These are phyloP conservation scores for Lochmaea capreae DNA, from an alignment of 2,888 invertebrate species.

Conservation along the genomic window DNA sequence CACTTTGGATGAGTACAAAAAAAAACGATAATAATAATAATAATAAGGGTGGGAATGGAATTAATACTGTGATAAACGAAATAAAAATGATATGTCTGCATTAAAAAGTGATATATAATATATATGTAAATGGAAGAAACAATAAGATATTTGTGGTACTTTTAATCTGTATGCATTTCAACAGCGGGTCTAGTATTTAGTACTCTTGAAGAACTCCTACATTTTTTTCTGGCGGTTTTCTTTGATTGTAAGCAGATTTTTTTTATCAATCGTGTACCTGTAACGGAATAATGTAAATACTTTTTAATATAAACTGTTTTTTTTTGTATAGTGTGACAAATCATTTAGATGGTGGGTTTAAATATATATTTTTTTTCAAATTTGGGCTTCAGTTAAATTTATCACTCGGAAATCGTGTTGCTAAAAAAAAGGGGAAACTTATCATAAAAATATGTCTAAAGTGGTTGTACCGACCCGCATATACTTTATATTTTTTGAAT, in stretches of 20 bases:
- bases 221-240: neutral
- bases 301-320: constrained; percentile 3
- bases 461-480: constrained; percentile 36
- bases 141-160: constrained; percentile 5
- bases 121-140: neutral
- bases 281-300: constrained; percentile 27
- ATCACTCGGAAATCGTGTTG: neutral
- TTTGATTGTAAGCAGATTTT: constrained; percentile 4
- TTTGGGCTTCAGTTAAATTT: neutral
- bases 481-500: constrained; percentile 51
- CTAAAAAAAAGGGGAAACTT: neutral
- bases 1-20: constrained; percentile 25
- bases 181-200: neutral
- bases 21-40: constrained; percentile 9
- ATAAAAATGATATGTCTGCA: constrained; percentile 19
- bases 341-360: constrained; percentile 10
- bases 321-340: constrained; percentile 23
- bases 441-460: constrained; percentile 41
- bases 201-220: neutral
- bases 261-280: constrained; percentile 21
- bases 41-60: constrained; percentile 5
- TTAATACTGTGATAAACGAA: constrained; percentile 30
- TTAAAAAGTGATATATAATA: constrained; percentile 12
- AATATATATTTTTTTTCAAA: neutral
- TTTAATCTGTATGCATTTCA: neutral